phyloP scores from a whole-genome alignment of 1,140 invertebrate species.

The Phthorimaea operculella region DNA sequence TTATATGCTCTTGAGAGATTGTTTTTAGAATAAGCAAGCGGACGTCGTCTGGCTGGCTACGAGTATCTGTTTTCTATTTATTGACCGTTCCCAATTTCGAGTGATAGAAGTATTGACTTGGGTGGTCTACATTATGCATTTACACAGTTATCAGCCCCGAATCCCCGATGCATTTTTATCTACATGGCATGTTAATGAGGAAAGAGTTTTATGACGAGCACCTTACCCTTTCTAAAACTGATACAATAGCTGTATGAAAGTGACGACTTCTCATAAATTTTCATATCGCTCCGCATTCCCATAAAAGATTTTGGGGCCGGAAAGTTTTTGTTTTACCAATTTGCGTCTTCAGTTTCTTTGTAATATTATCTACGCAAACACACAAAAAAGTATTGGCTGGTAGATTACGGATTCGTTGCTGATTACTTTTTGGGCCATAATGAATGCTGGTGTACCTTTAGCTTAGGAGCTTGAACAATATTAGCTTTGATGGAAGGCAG shows the following conservation, averaged over 20 bases:
- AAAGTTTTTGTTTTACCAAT: no score
- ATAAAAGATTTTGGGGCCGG: no score
- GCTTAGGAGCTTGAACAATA: background rate
- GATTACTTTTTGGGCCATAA: background rate
- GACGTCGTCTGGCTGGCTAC: background rate
- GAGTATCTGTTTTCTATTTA: constrained; percentile 1
- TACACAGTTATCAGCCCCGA: background rate
- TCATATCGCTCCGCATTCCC: no score
- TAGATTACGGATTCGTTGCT: no score
- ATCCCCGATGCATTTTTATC: background rate
- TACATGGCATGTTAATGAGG: background rate
- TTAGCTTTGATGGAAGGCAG: no score
- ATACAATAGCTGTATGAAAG: no score
- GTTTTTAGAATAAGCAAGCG: background rate
- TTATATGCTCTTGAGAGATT: background rate
- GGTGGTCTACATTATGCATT: background rate
- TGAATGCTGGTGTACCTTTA: background rate
- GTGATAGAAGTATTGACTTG: background rate
- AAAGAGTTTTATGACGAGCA: background rate
- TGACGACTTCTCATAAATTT: no score
- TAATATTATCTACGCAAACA: no score
- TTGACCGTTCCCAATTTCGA: background rate
- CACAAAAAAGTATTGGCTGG: no score
- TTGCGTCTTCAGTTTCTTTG: no score
- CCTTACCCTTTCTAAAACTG: no score